Conservation (phyloP, 2,888 invertebrate genomes). For the Baronia brevicornis region DNA sequence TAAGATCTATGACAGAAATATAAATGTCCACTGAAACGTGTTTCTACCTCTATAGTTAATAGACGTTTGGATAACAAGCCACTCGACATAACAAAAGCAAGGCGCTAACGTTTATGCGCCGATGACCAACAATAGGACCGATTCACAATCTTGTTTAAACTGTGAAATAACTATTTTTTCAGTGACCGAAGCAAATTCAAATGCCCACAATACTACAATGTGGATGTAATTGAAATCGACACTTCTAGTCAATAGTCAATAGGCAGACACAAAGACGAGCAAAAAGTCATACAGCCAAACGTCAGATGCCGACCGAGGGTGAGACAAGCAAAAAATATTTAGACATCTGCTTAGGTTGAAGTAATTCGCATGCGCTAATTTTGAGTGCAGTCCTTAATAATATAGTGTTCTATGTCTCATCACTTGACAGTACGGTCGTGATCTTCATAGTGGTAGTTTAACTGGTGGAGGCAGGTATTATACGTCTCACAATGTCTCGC, state of each 20-base stretch:
- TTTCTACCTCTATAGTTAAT: no score
- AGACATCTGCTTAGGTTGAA: slow-evolving; percentile 39
- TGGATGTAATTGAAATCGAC: slow-evolving; percentile 51
- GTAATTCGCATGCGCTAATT: slow-evolving; percentile 13
- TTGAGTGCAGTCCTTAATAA: no score
- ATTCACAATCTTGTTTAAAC: slow-evolving; percentile 15
- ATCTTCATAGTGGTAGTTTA: no score
- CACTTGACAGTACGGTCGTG: no score
- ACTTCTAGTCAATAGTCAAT: slow-evolving; percentile 32
- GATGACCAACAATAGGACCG: neutral
- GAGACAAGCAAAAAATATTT: slow-evolving; percentile 32
- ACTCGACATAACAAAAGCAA: slow-evolving; percentile 12
- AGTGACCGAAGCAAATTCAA: slow-evolving; percentile 23
- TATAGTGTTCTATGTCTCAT: no score
- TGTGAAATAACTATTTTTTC: slow-evolving; percentile 10
- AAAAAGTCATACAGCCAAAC: slow-evolving; percentile 21
- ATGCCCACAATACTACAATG: slow-evolving; percentile 34
- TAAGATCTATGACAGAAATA: no score
- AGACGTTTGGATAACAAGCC: no score
- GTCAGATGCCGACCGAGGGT: slow-evolving; percentile 17
- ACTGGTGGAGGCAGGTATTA: no score
- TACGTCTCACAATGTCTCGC: no score
- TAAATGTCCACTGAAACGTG: no score
- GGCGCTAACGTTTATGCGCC: slow-evolving; percentile 9
- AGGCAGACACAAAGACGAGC: slow-evolving; percentile 18